These are phyloP conservation scores for Rhopilema esculentum DNA, from an alignment of 30 jellyfish, hydroid and myxozoan genomes.

Conservation along the genomic window DNA sequence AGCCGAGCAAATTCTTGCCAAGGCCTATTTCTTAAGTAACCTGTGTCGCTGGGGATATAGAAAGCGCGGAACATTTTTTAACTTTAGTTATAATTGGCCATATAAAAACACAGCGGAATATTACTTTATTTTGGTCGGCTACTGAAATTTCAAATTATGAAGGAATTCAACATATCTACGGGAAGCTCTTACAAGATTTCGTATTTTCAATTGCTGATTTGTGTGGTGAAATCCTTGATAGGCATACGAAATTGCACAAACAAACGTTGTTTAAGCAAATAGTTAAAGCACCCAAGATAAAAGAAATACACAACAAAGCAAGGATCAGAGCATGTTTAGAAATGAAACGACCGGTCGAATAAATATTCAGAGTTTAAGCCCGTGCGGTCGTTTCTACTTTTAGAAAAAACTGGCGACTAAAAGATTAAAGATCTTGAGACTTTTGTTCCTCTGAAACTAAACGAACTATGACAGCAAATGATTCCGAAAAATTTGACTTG, in stretches of 20 bases:
- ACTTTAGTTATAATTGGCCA: not conserved
- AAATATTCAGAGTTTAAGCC: not conserved
- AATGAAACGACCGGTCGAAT: not conserved
- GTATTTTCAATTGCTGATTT: not conserved
- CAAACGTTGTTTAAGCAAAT: not conserved
- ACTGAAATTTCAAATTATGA: not conserved
- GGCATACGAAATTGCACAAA: not conserved
- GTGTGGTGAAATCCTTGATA: not conserved
- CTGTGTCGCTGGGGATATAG: not conserved
- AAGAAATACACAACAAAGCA: no score
- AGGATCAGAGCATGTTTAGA: not conserved
- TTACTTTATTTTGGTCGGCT: not conserved
- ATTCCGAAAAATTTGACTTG: not conserved
- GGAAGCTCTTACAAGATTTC: not conserved
- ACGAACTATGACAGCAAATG: not conserved
- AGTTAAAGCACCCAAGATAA: not conserved
- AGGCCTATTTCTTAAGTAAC: not conserved
- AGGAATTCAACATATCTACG: not conserved
- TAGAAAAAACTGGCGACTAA: not conserved
- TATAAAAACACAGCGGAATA: not conserved
- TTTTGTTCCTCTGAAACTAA: not conserved
- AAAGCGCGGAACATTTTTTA: not conserved
- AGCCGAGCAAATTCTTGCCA: not conserved
- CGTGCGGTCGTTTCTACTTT: not conserved
- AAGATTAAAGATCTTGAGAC: not conserved